These are phyloP conservation scores for Zingel zingel DNA, from an alignment of 2,113 vertebrate species.

Conservation along the genomic window DNA sequence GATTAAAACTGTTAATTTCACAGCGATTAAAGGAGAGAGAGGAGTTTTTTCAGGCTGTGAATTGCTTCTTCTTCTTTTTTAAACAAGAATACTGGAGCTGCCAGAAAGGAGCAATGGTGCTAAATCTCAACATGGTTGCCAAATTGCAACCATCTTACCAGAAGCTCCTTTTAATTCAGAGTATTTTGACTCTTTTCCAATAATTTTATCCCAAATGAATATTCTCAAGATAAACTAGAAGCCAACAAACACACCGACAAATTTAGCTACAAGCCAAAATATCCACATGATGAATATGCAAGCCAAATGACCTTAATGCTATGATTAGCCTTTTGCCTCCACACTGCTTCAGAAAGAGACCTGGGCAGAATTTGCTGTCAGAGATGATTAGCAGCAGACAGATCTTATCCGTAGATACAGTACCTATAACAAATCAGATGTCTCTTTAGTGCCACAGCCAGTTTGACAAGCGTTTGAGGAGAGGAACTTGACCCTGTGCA, in stretches of 20 bases:
- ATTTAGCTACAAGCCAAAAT: slow-evolving; percentile 32
- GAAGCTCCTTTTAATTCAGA: slow-evolving; percentile 40
- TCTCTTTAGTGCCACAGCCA: slow-evolving; percentile 42
- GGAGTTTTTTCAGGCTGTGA: slow-evolving; percentile 52
- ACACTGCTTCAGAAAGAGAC: slow-evolving; percentile 36
- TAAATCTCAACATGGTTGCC: slow-evolving; percentile 43
- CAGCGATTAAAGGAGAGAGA: slow-evolving; percentile 40
- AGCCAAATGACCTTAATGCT: slow-evolving; percentile 40
- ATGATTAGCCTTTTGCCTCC: slow-evolving; percentile 51
- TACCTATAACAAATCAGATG: slow-evolving; percentile 60
- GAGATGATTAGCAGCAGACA: slow-evolving; percentile 44
- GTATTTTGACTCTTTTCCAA: slow-evolving; percentile 44
- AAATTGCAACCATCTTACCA: slow-evolving; percentile 20
- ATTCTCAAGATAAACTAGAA: slow-evolving; percentile 24
- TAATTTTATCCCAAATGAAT: slow-evolving; percentile 30
- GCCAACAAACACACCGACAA: slow-evolving; percentile 30
- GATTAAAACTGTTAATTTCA: slow-evolving; percentile 61
- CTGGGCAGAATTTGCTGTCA: slow-evolving; percentile 45
- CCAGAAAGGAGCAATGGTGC: slow-evolving; percentile 20
- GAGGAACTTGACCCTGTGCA: slow-evolving; percentile 65
- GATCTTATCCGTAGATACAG: slow-evolving; percentile 47
- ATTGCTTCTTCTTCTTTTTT: slow-evolving; percentile 27
- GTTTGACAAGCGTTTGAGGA: slow-evolving; percentile 53
- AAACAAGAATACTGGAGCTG: not conserved
- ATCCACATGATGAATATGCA: slow-evolving; percentile 40